phyloP scores from a whole-genome alignment of 2,797 vertebrate genomes.

The Enteromius treurensis region DNA sequence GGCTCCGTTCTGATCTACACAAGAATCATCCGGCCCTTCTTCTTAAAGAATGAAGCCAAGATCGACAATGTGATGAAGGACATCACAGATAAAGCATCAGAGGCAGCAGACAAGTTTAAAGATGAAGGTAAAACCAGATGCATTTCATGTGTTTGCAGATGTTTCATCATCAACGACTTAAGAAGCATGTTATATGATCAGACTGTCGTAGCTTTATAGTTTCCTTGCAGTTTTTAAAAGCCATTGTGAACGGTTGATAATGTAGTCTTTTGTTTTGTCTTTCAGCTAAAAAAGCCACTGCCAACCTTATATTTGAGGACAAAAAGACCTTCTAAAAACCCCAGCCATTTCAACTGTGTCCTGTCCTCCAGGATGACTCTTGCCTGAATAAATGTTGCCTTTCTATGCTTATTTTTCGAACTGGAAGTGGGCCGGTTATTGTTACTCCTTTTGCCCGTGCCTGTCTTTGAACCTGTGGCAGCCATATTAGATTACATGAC shows the following conservation, averaged over 20 bases:
- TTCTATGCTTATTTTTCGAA: conserved; percentile 64
- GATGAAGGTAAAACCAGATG: conserved; percentile 86
- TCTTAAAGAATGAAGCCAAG: conserved; percentile 87
- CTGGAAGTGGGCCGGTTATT: conserved; percentile 55
- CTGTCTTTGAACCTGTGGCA: conserved; percentile 52
- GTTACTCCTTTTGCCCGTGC: conserved; percentile 42
- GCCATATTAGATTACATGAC: conserved; percentile 50
- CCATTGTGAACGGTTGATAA: not conserved
- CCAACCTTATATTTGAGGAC: conserved; percentile 92
- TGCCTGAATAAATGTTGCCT: conserved; percentile 72
- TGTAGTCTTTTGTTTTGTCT: conserved; percentile 48
- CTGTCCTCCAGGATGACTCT: conserved; percentile 47
- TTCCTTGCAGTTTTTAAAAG: not conserved
- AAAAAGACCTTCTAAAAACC: conserved; percentile 87
- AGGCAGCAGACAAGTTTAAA: conserved; percentile 88
- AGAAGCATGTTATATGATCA: not conserved
- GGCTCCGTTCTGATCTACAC: conserved; percentile 88
- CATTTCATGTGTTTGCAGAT: not conserved
- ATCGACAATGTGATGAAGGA: conserved; percentile 87
- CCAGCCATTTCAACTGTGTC: conserved; percentile 23
- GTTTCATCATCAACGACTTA: conserved; percentile 13
- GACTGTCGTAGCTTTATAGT: not conserved
- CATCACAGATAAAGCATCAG: conserved; percentile 90
- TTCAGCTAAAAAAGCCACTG: conserved; percentile 91
- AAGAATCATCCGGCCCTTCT: conserved; percentile 90